A percentile compares a stretch with the other conserved stretches of the same genome.
These are phyloP conservation scores for Vanessa cardui DNA, from an alignment of 2,888 invertebrate species.

Conservation along the genomic window DNA sequence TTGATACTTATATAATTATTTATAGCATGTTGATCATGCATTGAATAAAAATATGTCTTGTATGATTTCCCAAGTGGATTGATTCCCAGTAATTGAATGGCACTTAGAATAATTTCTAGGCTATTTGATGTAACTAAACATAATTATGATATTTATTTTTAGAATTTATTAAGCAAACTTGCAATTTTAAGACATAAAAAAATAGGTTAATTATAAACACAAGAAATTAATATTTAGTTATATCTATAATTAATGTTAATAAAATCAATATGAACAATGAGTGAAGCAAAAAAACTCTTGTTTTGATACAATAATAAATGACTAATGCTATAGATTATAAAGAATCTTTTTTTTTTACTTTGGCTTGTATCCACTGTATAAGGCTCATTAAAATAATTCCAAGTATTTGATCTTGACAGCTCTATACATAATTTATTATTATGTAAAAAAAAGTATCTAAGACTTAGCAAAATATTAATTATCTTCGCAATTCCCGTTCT, in stretches of 20 bases:
- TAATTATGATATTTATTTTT: too few relatives aligned
- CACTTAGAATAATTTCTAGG: background rate
- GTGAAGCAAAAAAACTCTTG: constrained; percentile 7
- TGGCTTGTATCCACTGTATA: too few relatives aligned
- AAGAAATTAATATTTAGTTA: background rate
- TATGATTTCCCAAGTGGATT: constrained; percentile 5
- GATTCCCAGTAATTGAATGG: background rate
- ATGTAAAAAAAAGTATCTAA: background rate
- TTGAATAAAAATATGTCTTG: background rate
- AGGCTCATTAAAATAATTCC: constrained; percentile 2
- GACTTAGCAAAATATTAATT: background rate
- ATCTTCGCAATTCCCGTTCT: background rate
- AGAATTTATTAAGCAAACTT: too few relatives aligned
- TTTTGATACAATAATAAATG: constrained; percentile 24
- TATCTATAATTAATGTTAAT: background rate
- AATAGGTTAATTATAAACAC: background rate
- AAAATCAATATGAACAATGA: constrained; percentile 1
- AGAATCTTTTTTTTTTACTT: too few relatives aligned
- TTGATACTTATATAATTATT: too few relatives aligned
- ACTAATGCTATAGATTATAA: constrained; percentile 14
- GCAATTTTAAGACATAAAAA: background rate
- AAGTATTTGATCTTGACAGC: constrained; percentile 17
- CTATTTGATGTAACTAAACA: too few relatives aligned
- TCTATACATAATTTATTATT: background rate
- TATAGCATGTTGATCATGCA: too few relatives aligned